Conservation (phyloP, 2,797 vertebrate genomes). For the Thripadectes ignobilis region DNA sequence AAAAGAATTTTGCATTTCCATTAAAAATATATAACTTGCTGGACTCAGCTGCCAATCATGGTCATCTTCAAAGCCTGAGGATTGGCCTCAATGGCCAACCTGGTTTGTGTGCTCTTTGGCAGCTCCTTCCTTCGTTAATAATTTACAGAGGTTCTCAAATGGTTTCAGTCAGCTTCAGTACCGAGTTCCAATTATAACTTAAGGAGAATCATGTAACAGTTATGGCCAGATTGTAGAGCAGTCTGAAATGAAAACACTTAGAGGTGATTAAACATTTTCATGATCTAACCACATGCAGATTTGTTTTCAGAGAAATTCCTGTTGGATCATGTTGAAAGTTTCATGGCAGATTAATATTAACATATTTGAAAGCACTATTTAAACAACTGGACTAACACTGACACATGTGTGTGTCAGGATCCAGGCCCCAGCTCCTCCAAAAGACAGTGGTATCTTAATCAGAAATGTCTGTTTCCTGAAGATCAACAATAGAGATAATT, state of each 20-base stretch:
- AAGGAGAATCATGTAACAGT: slow-evolving; percentile 41
- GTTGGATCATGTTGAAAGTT: neutral
- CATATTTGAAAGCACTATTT: neutral
- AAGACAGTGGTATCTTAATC: neutral
- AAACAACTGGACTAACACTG: neutral
- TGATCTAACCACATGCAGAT: neutral
- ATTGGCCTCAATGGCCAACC: slow-evolving; percentile 50
- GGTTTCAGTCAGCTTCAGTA: slow-evolving; percentile 41
- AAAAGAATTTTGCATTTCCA: slow-evolving; percentile 61
- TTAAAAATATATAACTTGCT: slow-evolving; percentile 64
- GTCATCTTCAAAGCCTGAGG: neutral
- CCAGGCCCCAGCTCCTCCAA: neutral
- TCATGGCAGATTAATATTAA: neutral
- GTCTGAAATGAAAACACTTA: slow-evolving; percentile 6
- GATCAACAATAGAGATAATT: neutral
- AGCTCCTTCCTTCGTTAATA: slow-evolving; percentile 67
- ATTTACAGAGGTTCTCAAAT: slow-evolving; percentile 73
- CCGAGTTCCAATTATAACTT: slow-evolving; percentile 35
- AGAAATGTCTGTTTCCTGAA: neutral
- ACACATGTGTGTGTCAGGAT: neutral
- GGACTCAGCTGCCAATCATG: slow-evolving; percentile 54
- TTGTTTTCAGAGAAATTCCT: neutral
- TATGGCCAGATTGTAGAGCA: neutral
- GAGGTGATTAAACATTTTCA: neutral
- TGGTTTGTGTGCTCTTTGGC: slow-evolving; percentile 60